Conservation (phyloP, 2,888 invertebrate genomes). For the Automeris io region DNA sequence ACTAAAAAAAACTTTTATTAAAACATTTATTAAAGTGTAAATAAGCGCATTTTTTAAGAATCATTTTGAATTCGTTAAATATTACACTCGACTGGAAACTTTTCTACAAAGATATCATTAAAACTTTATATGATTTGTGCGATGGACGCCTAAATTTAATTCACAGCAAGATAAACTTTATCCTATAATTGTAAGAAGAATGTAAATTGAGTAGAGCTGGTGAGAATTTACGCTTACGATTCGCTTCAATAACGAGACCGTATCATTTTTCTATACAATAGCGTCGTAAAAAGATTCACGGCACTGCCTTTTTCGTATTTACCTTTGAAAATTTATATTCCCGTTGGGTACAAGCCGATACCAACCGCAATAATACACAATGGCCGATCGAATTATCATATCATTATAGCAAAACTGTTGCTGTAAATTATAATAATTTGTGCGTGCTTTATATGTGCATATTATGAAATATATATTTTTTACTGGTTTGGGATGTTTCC, state of each 20-base stretch:
- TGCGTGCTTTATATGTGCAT: no score
- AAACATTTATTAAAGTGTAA: no score
- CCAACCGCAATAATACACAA: constrained; percentile 64
- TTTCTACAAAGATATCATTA: no score
- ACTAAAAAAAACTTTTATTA: no score
- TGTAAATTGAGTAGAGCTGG: constrained; percentile 27
- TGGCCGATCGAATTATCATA: constrained; percentile 71
- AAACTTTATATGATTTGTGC: not conserved
- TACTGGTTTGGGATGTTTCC: no score
- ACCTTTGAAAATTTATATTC: constrained; percentile 71
- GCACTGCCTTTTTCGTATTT: constrained; percentile 59
- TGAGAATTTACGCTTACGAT: constrained; percentile 38
- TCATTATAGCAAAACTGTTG: constrained; percentile 26
- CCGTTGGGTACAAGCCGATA: constrained; percentile 53
- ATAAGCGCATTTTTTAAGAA: no score
- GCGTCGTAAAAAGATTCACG: constrained; percentile 59
- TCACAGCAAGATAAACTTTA: constrained; percentile 9
- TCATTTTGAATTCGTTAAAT: no score
- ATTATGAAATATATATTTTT: no score
- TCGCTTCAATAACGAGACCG: constrained; percentile 40
- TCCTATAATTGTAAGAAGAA: constrained; percentile 15
- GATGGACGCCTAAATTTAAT: constrained; percentile 5
- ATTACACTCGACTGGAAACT: no score
- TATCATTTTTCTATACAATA: constrained; percentile 57
- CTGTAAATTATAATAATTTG: no score